These are phyloP conservation scores for Drosophila triauraria DNA, from an alignment of 1,140 invertebrate species.

Conservation along the genomic window DNA sequence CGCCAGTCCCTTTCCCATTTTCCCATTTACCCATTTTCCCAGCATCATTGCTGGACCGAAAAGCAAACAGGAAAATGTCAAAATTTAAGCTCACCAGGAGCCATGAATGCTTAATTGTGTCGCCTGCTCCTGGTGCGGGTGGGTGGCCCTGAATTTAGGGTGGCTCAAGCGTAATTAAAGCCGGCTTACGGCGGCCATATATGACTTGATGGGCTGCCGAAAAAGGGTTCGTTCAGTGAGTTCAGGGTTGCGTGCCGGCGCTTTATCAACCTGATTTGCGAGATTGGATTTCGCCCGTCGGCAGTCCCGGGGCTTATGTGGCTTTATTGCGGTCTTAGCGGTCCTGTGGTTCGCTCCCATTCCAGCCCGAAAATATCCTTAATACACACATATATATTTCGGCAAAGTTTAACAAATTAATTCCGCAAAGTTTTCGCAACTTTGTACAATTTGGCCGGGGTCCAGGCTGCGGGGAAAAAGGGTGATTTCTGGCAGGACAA, in stretches of 20 bases:
- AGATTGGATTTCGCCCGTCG: constrained; percentile 68
- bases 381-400: constrained; percentile 47
- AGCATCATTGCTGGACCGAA: constrained; percentile 37
- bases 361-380: constrained; percentile 4
- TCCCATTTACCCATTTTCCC: background rate
- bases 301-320: constrained; percentile 66
- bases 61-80: constrained; percentile 77
- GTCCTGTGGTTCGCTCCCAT: constrained; percentile 30
- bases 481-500: constrained; percentile 18
- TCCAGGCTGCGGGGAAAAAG: constrained; percentile 22
- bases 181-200: constrained; percentile 73
- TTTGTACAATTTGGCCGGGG: constrained; percentile 67
- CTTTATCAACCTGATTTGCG: constrained; percentile 82
- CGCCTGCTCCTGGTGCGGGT: constrained; percentile 35
- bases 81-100: constrained; percentile 75
- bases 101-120: constrained; percentile 82
- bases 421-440: constrained; percentile 70
- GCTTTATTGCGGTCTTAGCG: constrained; percentile 80
- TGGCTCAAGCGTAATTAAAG: constrained; percentile 68
- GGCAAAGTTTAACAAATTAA: constrained; percentile 77
- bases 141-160: constrained; percentile 14
- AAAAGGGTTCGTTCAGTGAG: constrained; percentile 47
- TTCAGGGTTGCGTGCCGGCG: constrained; percentile 74
- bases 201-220: constrained; percentile 59
- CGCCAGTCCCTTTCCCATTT: constrained; percentile 4